phyloP scores from a whole-genome alignment of 2,888 invertebrate species.

The Parnassius smintheus region DNA sequence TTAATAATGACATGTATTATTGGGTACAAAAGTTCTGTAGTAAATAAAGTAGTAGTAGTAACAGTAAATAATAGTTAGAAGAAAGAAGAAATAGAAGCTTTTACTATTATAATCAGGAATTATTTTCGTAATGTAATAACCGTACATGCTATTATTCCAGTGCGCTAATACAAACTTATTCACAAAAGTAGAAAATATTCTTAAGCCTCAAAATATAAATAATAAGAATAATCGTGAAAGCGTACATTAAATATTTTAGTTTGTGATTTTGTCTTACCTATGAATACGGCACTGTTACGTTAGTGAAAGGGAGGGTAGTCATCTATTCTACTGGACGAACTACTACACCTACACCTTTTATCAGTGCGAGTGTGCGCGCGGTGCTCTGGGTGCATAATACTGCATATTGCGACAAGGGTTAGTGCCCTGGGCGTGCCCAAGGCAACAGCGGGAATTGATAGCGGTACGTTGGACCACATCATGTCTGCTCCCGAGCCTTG shows the following conservation, averaged over 20 bases:
- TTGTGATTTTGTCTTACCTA: slow-evolving; percentile 39
- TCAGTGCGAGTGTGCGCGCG: slow-evolving; percentile 40
- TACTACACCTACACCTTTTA: slow-evolving; percentile 49
- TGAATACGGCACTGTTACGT: slow-evolving; percentile 59
- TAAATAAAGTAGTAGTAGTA: too few relatives aligned
- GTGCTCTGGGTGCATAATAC: slow-evolving; percentile 42
- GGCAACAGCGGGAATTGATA: slow-evolving; percentile 61
- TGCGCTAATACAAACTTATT: slow-evolving; percentile 20
- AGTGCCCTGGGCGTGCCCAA: slow-evolving; percentile 74
- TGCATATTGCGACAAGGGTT: slow-evolving; percentile 63
- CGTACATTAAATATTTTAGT: slow-evolving; percentile 35
- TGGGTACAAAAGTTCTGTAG: slow-evolving; percentile 14
- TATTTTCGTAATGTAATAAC: slow-evolving; percentile 20
- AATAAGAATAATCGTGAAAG: too few relatives aligned
- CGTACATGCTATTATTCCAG: slow-evolving; percentile 3
- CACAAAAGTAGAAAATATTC: too few relatives aligned
- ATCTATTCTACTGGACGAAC: slow-evolving; percentile 68
- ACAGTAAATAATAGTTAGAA: too few relatives aligned
- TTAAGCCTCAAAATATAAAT: too few relatives aligned
- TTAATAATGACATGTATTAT: neutral
- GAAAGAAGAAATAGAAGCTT: neutral
- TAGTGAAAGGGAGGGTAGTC: slow-evolving; percentile 78
- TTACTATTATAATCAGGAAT: slow-evolving; percentile 16
- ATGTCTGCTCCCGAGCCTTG: slow-evolving; percentile 50
- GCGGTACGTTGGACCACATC: slow-evolving; percentile 51